A percentile compares a stretch with the other conserved stretches of the same genome.
These are phyloP conservation scores for Cynopterus sphinx DNA, from an alignment of 2,797 vertebrate genomes.

Conservation along the genomic window DNA sequence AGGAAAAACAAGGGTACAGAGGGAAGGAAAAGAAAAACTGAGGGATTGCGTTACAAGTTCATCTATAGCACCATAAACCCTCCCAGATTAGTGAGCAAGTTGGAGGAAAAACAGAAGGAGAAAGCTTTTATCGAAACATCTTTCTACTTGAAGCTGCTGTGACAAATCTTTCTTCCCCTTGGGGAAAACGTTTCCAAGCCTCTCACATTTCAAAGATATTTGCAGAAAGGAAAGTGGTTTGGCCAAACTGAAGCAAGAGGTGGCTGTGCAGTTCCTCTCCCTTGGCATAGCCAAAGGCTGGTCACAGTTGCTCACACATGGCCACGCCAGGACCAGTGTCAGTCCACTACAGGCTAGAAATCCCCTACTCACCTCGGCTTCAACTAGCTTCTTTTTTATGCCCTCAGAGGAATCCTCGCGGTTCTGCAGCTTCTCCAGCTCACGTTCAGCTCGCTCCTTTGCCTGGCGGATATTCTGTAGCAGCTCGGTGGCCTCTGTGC, in stretches of 20 bases:
- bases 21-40: slow-evolving; percentile 4
- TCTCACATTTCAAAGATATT: not conserved
- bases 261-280: not conserved
- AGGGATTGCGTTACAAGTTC: not conserved
- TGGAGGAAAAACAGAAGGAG: not conserved
- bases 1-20: not conserved
- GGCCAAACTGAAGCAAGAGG: not conserved
- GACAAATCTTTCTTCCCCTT: not conserved
- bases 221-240: not conserved
- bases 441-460: slow-evolving; percentile 94
- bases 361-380: slow-evolving; percentile 91
- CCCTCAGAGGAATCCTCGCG: slow-evolving; percentile 95
- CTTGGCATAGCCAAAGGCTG: not conserved
- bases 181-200: not conserved
- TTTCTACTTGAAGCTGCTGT: not conserved
- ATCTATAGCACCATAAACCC: not conserved
- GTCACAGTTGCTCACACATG: not conserved
- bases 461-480: slow-evolving; percentile 94
- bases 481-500: slow-evolving; percentile 95
- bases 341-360: not conserved
- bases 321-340: not conserved
- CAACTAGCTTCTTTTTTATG: slow-evolving; percentile 94
- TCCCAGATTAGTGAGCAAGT: not conserved
- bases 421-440: slow-evolving; percentile 94
- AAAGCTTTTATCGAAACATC: not conserved